A percentile compares a stretch with the other conserved stretches of the same genome.
Evolutionary conservation across 2,888 invertebrate genomes (phyloP).

Genomic region (Malthinus seriepunctatus): DNA sequence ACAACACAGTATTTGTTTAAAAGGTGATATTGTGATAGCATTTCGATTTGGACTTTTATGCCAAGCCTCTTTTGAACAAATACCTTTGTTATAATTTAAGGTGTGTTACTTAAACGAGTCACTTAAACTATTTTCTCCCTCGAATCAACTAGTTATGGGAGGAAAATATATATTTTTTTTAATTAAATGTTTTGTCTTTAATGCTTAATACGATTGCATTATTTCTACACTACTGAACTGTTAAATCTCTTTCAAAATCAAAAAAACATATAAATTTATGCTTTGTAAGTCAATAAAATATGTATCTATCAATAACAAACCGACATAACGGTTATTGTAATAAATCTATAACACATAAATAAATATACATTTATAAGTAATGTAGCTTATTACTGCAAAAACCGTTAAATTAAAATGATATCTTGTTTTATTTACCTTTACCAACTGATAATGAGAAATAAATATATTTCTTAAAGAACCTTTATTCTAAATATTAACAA

Average conservation of each 20-base stretch:
- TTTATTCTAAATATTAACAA: conserved; percentile 10
- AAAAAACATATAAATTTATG: too few relatives aligned
- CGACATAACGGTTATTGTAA: too few relatives aligned
- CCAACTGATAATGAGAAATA: conserved; percentile 25
- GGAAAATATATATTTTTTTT: too few relatives aligned
- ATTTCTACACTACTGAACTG: too few relatives aligned
- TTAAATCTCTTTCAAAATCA: too few relatives aligned
- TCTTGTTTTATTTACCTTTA: conserved; percentile 14
- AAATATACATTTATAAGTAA: too few relatives aligned
- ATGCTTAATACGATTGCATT: too few relatives aligned
- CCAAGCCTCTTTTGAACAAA: conserved; percentile 40
- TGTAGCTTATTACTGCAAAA: neutral
- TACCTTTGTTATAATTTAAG: conserved; percentile 41
- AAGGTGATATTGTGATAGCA: conserved; percentile 36
- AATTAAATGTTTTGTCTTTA: too few relatives aligned
- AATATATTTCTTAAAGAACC: conserved; percentile 25
- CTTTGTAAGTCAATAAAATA: too few relatives aligned
- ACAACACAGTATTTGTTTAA: conserved; percentile 35
- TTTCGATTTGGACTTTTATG: conserved; percentile 36
- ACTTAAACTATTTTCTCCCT: conserved; percentile 15
- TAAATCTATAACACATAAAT: too few relatives aligned
- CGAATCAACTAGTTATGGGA: conserved; percentile 1
- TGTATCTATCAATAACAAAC: too few relatives aligned
- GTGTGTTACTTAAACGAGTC: conserved; percentile 32
- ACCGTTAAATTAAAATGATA: conserved; percentile 8